Conservation (phyloP, 2,113 vertebrate species). For the Cyanistes caeruleus region DNA sequence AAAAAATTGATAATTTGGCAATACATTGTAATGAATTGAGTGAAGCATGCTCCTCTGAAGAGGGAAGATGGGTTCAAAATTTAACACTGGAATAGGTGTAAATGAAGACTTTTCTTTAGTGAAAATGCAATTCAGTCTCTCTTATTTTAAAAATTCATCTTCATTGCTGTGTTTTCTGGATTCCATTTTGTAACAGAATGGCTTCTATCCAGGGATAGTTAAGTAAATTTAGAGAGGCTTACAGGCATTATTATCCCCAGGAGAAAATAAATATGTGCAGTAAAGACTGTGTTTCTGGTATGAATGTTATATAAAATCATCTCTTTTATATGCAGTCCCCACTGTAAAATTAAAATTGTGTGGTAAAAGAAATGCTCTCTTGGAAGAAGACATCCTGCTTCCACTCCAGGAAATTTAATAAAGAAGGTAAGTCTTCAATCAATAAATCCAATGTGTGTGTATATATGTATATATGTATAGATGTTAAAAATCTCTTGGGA, state of each 20-base stretch:
- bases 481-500: neutral
- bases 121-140: conserved; percentile 3
- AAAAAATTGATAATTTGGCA: neutral
- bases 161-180: neutral
- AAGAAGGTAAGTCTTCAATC: neutral
- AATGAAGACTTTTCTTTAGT: neutral
- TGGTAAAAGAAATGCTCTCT: neutral
- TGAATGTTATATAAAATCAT: neutral
- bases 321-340: neutral
- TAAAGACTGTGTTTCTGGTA: neutral
- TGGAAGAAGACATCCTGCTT: fast-evolving
- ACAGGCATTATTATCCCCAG: neutral
- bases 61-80: neutral
- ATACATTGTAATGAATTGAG: neutral
- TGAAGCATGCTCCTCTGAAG: neutral
- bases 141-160: conserved; percentile 16
- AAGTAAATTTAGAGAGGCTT: neutral
- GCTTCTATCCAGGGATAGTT: neutral
- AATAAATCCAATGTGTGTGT: neutral
- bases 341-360: neutral
- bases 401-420: neutral
- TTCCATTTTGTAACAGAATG: neutral
- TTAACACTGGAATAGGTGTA: neutral
- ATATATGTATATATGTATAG: no score
- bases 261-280: neutral